Conservation (phyloP, 2,113 vertebrate species). For the Onychostruthus taczanowskii region DNA sequence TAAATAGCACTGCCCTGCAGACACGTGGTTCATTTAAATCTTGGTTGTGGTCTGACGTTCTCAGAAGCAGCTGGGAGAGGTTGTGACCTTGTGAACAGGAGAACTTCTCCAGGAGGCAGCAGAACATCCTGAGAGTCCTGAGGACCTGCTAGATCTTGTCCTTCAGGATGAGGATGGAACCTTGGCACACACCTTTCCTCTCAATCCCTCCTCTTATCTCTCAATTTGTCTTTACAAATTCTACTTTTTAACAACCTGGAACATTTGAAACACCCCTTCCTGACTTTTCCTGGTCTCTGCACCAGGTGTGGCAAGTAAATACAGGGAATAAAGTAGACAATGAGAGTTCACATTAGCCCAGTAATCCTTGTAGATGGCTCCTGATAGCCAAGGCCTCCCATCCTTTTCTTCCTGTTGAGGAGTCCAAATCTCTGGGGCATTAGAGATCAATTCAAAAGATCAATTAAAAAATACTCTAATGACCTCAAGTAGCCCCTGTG, state of each 20-base stretch:
- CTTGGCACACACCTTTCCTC: neutral
- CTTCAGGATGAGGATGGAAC: neutral
- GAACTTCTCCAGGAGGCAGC: neutral
- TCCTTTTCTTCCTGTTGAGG: neutral
- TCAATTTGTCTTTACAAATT: neutral
- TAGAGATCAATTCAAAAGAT: neutral
- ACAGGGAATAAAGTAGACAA: neutral
- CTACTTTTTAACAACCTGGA: neutral
- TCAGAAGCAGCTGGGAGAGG: neutral
- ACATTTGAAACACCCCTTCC: neutral
- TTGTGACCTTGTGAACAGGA: neutral
- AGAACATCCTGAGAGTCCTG: neutral
- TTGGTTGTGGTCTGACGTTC: neutral
- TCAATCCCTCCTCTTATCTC: neutral
- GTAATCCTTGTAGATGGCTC: neutral
- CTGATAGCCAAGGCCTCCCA: neutral
- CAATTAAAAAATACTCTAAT: neutral
- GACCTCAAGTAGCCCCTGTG: neutral
- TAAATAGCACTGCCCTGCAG: neutral
- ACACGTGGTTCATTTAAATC: neutral
- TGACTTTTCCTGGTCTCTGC: neutral
- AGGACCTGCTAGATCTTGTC: neutral
- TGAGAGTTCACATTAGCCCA: rapidly evolving
- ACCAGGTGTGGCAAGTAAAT: neutral
- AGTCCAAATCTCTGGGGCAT: neutral